These are phyloP conservation scores for Synergus laeviventris DNA, from an alignment of 2,888 invertebrate species.

Conservation along the genomic window DNA sequence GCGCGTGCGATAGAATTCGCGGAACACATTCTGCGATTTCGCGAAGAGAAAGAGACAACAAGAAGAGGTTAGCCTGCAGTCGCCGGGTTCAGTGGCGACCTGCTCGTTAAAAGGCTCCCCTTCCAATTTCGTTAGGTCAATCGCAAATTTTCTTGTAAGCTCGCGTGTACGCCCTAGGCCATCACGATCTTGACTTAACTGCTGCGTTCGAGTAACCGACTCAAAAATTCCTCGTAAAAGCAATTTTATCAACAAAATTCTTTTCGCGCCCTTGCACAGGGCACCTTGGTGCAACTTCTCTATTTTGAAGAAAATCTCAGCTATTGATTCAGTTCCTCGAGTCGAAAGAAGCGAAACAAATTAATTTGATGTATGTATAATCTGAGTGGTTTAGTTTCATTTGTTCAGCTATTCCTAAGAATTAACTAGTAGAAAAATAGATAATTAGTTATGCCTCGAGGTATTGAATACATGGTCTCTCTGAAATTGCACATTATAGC, in stretches of 20 bases:
- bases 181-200: slow-evolving; percentile 74
- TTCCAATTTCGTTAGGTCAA: slow-evolving; percentile 74
- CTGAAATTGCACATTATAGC: neutral
- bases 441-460: neutral
- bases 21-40: slow-evolving; percentile 48
- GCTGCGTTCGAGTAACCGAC: slow-evolving; percentile 73
- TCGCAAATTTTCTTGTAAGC: slow-evolving; percentile 75
- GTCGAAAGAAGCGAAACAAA: neutral
- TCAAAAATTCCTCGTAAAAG: slow-evolving; percentile 72
- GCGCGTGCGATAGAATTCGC: slow-evolving; percentile 43
- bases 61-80: slow-evolving; percentile 50
- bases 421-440: neutral
- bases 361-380: neutral
- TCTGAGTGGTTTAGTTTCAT: neutral
- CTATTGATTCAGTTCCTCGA: neutral
- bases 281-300: slow-evolving; percentile 40
- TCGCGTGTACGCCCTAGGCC: slow-evolving; percentile 75
- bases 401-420: neutral
- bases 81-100: slow-evolving; percentile 63
- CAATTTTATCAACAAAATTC: slow-evolving; percentile 73
- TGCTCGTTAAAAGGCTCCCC: slow-evolving; percentile 68
- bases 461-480: neutral
- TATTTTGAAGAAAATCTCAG: neutral
- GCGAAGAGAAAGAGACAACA: slow-evolving; percentile 46
- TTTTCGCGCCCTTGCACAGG: slow-evolving; percentile 65